Base-by-base conservation (phyloP, 2,113 vertebrate species). In the Myiozetetes cayanensis region DNA sequence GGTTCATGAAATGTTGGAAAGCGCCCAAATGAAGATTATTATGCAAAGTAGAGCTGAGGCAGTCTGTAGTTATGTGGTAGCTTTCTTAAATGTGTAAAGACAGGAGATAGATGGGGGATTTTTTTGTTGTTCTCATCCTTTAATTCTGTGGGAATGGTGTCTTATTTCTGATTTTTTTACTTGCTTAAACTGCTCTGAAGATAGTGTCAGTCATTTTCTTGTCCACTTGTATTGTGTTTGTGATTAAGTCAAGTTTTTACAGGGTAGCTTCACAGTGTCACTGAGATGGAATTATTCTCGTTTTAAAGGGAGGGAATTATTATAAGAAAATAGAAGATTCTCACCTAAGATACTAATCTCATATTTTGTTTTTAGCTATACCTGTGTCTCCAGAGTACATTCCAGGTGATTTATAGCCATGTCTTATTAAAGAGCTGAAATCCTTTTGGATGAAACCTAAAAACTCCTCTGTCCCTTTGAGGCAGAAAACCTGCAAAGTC, bases 1-100 rank as follows among this genome's bases (percentile, higher is more conserved):
- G 39, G 27, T 33, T 88, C 70, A 63, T 59, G 46, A 77, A 88
- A 62, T 30, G 8, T 15, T 92, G 63, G 35, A 55, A 74, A 78
- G 77, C 50, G 73, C 61, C 56, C 50, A 71, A 81, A 39, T 80
- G 24, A 81, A 56, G 41, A 59, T 79, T 74, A 87, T 53, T 66
- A 49, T 50, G 16, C 31, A 52, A 83, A 76, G 37, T 62, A 31
- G 52, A 82, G 4, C 33, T 72, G 53, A 44, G 19, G 39, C 37
- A 44, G 21, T 19, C 61, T 91, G 33, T 78, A 81, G 37, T 65
- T 72, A 6, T 2, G 9, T 73, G 28, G 23, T 28, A n/a, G 21
- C 65, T 87, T 87, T 62, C 81, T 81, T 71, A 81, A 74, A 77
- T 30, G 21, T 74, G 13, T 89, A 33, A 87, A 77, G 35, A n/a